phyloP scores from a whole-genome alignment of 2,888 invertebrate genomes.

The Acanthopleura granulata region DNA sequence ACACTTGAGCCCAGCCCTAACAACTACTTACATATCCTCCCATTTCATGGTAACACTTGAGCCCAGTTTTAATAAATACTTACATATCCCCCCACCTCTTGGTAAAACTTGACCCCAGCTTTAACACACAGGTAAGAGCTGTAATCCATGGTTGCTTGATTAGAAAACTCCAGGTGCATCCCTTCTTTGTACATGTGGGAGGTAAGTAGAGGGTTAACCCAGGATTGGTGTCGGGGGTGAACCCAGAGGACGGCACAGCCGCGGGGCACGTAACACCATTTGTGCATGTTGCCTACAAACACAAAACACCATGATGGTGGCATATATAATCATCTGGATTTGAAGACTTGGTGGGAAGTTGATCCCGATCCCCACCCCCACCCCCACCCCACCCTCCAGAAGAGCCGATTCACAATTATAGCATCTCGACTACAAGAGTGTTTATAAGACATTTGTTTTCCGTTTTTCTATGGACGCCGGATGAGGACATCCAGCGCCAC shows the following conservation, averaged over 20 bases:
- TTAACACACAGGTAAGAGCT: slow-evolving; percentile 35
- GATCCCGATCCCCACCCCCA: no score
- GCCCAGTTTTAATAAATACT: slow-evolving; percentile 27
- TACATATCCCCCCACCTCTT: slow-evolving; percentile 49
- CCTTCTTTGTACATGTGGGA: slow-evolving; percentile 38
- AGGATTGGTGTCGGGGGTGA: slow-evolving; percentile 36
- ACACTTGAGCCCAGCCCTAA: slow-evolving; percentile 42
- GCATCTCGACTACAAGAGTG: no score
- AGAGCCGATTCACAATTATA: no score
- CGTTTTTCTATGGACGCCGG: no score
- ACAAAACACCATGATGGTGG: no score
- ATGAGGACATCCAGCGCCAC: no score
- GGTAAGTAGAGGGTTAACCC: slow-evolving; percentile 43
- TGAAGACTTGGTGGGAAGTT: no score
- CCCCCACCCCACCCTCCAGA: no score
- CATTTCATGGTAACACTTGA: slow-evolving; percentile 45
- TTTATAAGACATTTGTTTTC: no score
- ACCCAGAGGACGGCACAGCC: slow-evolving; percentile 60
- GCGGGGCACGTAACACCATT: slow-evolving; percentile 61
- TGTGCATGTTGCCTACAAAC: slow-evolving; percentile 62
- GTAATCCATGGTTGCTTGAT: slow-evolving; percentile 46
- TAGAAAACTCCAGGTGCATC: slow-evolving; percentile 40
- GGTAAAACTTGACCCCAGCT: slow-evolving; percentile 44
- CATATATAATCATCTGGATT: no score
- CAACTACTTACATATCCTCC: slow-evolving; percentile 44